A percentile compares a stretch with the other conserved stretches of the same genome.
phyloP scores from a whole-genome alignment of 2,797 vertebrate genomes.

The Acrossocheilus wenchowensis region DNA sequence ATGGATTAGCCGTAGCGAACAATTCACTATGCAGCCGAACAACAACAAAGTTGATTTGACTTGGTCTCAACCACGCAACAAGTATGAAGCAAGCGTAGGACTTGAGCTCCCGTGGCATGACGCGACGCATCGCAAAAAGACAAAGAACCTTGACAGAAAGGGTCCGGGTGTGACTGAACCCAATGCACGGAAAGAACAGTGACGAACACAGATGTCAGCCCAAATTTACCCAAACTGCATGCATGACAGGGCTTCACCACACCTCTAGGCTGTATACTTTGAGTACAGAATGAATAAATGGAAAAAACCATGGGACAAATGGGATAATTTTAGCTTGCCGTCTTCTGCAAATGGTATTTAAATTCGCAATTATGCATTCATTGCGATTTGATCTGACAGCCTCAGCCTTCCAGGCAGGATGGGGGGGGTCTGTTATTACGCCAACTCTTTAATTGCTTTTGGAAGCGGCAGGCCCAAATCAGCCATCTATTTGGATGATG shows the following conservation, averaged over 20 bases:
- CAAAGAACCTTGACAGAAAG: not conserved
- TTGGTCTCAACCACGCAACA: slow-evolving; percentile 41
- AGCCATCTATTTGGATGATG: slow-evolving; percentile 37
- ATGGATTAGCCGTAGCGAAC: not conserved
- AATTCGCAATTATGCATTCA: slow-evolving; percentile 34
- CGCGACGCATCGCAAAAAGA: not conserved
- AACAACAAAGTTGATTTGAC: slow-evolving; percentile 21
- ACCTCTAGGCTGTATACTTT: slow-evolving; percentile 6
- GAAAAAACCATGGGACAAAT: slow-evolving; percentile 13
- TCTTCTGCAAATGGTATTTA: slow-evolving; percentile 39
- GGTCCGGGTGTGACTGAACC: slow-evolving; percentile 3
- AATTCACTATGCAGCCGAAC: not conserved
- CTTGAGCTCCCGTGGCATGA: not conserved
- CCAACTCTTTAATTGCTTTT: slow-evolving; percentile 36
- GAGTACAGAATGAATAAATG: slow-evolving; percentile 30
- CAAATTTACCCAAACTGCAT: slow-evolving; percentile 46
- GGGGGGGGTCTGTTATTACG: slow-evolving; percentile 17
- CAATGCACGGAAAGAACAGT: slow-evolving; percentile 2
- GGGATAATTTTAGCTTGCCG: slow-evolving; percentile 35
- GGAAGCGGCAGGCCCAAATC: slow-evolving; percentile 15
- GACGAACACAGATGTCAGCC: slow-evolving; percentile 39
- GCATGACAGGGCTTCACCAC: not conserved
- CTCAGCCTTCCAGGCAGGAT: slow-evolving; percentile 31
- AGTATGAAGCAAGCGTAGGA: slow-evolving; percentile 24
- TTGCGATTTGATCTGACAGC: slow-evolving; percentile 49